phyloP scores from a whole-genome alignment of 2,113 vertebrate species.

The Oreochromis aureus region DNA sequence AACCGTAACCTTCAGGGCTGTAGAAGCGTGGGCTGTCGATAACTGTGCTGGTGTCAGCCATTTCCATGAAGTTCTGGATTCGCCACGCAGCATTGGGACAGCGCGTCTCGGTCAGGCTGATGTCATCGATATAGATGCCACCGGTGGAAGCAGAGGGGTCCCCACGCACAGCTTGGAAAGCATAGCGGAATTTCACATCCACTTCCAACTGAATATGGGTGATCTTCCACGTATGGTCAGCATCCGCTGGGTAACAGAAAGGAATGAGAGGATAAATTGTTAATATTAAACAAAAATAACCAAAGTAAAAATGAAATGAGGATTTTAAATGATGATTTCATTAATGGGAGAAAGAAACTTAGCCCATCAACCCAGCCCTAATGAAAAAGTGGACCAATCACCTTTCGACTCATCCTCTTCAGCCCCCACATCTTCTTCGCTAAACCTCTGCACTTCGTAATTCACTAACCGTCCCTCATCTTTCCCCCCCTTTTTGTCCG shows the following conservation, averaged over 20 bases:
- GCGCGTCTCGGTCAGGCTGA: conserved; percentile 79
- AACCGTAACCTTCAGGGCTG: conserved; percentile 83
- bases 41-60: accelerated
- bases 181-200: conserved; percentile 84
- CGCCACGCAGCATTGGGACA: conserved; percentile 83
- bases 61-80: conserved; percentile 78
- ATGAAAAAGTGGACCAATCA: too few species aligned
- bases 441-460: too few species aligned
- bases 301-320: not conserved
- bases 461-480: too few species aligned
- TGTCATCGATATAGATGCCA: conserved; percentile 82
- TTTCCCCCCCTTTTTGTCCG: too few species aligned
- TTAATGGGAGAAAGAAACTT: not conserved
- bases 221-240: conserved; percentile 81
- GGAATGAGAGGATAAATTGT: not conserved
- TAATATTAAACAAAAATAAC: too few species aligned
- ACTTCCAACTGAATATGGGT: conserved; percentile 77
- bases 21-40: conserved; percentile 82
- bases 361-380: too few species aligned
- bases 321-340: not conserved
- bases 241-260: conserved; percentile 65
- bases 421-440: too few species aligned
- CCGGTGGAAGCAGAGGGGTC: conserved; percentile 64
- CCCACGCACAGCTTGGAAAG: conserved; percentile 81
- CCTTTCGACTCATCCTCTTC: too few species aligned